Evolutionary conservation across 2,888 invertebrate genomes (phyloP).

Genomic region (Amiota mariae): DNA sequence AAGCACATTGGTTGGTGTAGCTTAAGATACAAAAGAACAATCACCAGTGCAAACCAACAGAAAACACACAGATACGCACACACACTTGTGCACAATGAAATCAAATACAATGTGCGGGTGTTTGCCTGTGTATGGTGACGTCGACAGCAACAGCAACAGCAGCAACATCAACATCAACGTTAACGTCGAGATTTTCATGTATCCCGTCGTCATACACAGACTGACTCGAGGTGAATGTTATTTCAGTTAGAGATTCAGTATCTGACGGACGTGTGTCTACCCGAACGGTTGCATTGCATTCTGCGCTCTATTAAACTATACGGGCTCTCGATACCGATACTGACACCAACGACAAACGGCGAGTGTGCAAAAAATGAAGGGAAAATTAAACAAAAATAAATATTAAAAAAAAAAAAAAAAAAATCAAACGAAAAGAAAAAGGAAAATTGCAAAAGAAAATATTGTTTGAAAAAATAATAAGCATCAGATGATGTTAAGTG

Average conservation of each 20-base stretch:
- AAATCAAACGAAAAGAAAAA: conserved; percentile 25
- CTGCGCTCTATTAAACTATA: conserved; percentile 24
- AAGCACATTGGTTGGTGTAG: conserved; percentile 1
- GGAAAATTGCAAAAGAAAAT: conserved; percentile 61
- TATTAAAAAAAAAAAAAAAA: conserved; percentile 24
- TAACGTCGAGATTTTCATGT: conserved; percentile 48
- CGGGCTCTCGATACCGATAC: background rate
- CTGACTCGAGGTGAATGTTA: conserved; percentile 71
- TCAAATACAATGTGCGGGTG: conserved; percentile 29
- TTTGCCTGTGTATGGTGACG: background rate
- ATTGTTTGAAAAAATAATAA: conserved; percentile 60
- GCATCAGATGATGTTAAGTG: conserved; percentile 29
- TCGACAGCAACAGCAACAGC: conserved; percentile 12
- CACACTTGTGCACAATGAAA: conserved; percentile 16
- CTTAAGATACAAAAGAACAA: background rate
- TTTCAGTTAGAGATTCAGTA: conserved; percentile 74
- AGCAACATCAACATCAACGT: conserved; percentile 4
- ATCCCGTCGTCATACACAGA: conserved; percentile 41
- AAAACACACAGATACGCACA: conserved; percentile 28
- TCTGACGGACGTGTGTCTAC: conserved; percentile 74
- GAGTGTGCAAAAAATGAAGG: conserved; percentile 11
- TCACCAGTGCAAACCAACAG: background rate
- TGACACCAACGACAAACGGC: too few relatives aligned
- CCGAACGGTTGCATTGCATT: conserved; percentile 69
- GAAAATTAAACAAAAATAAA: conserved; percentile 17